Conservation (phyloP, 2,113 vertebrate genomes). For the Todiramphus chloris region DNA sequence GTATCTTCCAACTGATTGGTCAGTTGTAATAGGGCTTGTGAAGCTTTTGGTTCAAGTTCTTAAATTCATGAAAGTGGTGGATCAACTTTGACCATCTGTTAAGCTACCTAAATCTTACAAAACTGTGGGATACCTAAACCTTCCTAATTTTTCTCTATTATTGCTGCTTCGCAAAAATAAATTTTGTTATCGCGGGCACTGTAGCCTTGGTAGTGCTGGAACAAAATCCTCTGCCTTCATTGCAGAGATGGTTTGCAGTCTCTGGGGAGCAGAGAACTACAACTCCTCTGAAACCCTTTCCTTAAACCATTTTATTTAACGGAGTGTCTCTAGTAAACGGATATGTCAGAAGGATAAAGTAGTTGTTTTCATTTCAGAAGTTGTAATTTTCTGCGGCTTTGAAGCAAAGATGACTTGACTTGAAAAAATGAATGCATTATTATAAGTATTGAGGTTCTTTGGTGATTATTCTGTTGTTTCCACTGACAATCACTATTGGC, state of each 20-base stretch:
- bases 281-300: not conserved
- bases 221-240: not conserved
- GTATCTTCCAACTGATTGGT: rapidly evolving
- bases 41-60: not conserved
- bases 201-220: not conserved
- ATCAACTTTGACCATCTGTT: not conserved
- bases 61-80: not conserved
- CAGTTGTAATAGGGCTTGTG: not conserved
- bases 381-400: not conserved
- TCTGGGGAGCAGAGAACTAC: not conserved
- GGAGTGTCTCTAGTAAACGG: not conserved
- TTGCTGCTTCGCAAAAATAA: not conserved
- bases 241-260: not conserved
- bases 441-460: not conserved
- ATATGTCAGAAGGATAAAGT: not conserved
- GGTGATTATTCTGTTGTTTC: not conserved
- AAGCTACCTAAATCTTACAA: not conserved
- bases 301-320: not conserved
- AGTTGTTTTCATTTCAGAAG: not conserved
- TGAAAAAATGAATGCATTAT: not conserved
- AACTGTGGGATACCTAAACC: not conserved
- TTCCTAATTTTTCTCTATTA: not conserved
- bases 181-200: not conserved
- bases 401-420: not conserved
- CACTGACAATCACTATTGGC: not conserved